Evolutionary conservation across 2,888 invertebrate species (phyloP), one percentile per base, ranked within the genome.

Genomic region (Furcula furcula): DNA sequence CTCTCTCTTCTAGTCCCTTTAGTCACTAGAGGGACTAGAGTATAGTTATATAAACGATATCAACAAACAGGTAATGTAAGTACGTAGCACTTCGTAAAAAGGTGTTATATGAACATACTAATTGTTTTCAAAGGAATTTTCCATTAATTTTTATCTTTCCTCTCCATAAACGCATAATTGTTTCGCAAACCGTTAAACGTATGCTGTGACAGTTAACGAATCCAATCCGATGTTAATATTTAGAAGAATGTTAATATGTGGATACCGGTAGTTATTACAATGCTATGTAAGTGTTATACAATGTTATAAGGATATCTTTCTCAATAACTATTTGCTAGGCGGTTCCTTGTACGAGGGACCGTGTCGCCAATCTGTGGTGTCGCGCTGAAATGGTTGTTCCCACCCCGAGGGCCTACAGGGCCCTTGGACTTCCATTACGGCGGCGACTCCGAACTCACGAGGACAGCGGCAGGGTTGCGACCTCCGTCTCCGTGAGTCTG

Each of bases 261-360:
- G 52, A 45, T 53, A 40, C 26, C 26, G 26, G 33, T 36, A 49
- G 16, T 58, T 31, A 34, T 42, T 29, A n/a, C 40, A 34, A 34
- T 55, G 10, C 18, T 64, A 31, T 59, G 75, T 76, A 45, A 73
- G 74, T 75, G 10, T 2, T 16, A 26, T n/a, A 14, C 1, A 21
- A n/a, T 7, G n/a, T 21, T 21, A 21, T 6, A 21, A 21, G 21
- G 4, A 7, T 9, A 21, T 6, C 7, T 21, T n/a, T n/a, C n/a
- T n/a, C n/a, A n/a, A n/a, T n/a, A n/a, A n/a, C n/a, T n/a, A n/a
- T n/a, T n/a, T n/a, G n/a, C n/a, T n/a, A n/a, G n/a, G n/a, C n/a
- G n/a, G n/a, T n/a, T n/a, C n/a, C n/a, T n/a, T n/a, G n/a, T n/a
- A n/a, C n/a, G n/a, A n/a, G n/a, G n/a, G n/a, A n/a, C n/a, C n/a